Evolutionary conservation across 2,888 invertebrate genomes (phyloP).

Genomic region (Lysandra bellargus): DNA sequence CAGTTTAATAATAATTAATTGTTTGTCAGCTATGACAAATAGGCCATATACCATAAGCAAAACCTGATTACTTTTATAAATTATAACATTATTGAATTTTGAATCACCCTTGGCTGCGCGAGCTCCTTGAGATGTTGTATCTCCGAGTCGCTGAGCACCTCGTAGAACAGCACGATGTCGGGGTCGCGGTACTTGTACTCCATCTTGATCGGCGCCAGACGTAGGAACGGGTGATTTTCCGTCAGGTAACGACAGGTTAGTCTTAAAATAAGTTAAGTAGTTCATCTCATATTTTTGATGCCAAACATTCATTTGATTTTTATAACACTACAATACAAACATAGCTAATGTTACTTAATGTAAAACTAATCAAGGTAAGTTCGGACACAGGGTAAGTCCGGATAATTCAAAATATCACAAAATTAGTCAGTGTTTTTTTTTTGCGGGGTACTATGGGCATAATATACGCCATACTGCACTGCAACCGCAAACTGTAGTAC

Average conservation of each 20-base stretch:
- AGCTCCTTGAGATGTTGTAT: constrained; percentile 91
- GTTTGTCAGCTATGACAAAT: no score
- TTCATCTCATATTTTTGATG: background rate
- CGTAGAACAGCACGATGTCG: constrained; percentile 91
- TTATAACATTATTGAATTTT: background rate
- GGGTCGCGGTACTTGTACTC: constrained; percentile 91
- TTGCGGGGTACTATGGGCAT: no score
- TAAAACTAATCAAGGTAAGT: no score
- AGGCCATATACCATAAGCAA: no score
- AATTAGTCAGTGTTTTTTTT: no score
- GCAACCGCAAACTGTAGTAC: no score
- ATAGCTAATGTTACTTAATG: no score
- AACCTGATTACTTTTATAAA: background rate
- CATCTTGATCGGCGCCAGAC: constrained; percentile 88
- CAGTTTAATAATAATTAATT: no score
- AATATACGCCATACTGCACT: no score
- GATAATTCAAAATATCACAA: no score
- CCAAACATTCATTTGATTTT: background rate
- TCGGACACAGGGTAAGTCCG: no score
- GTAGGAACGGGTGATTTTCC: constrained; percentile 86
- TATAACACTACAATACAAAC: no score
- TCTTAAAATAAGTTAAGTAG: constrained; percentile 53
- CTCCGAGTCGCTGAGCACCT: constrained; percentile 93
- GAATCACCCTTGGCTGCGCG: constrained; percentile 89
- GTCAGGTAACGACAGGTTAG: constrained; percentile 87